phyloP scores from a whole-genome alignment of 1,140 invertebrate genomes.

The Rhyacophila brunnea region DNA sequence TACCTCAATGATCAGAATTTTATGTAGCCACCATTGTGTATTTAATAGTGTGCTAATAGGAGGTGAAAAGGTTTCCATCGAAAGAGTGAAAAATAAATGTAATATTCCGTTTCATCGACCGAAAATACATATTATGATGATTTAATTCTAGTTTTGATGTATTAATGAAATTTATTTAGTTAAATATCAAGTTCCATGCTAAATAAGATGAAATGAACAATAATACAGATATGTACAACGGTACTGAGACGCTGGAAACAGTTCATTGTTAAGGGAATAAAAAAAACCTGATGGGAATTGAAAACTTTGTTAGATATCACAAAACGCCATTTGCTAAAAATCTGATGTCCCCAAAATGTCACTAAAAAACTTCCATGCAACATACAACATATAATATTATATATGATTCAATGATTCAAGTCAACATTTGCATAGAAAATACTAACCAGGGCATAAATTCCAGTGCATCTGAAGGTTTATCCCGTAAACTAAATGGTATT shows the following conservation, averaged over 20 bases:
- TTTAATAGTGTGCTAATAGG: no score
- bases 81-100: no score
- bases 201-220: no score
- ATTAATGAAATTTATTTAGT: no score
- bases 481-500: slow-evolving; percentile 61
- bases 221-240: slow-evolving; percentile 6
- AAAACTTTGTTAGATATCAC: not conserved
- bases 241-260: slow-evolving; percentile 19
- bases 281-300: not conserved
- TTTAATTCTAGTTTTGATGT: no score
- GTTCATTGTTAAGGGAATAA: not conserved
- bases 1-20: no score
- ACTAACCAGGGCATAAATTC: slow-evolving; percentile 74
- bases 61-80: no score
- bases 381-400: slow-evolving; percentile 14
- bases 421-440: slow-evolving; percentile 36
- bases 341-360: slow-evolving; percentile 33
- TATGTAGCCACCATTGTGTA: no score
- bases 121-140: no score
- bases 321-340: slow-evolving; percentile 5
- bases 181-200: no score
- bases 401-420: slow-evolving; percentile 1
- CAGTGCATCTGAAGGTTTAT: slow-evolving; percentile 64
- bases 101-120: no score
- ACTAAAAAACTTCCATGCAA: slow-evolving; percentile 32